Evolutionary conservation across 2,113 vertebrate species (phyloP), one percentile per base, ranked within the genome.

Genomic region (Psammodynastes pulverulentus): DNA sequence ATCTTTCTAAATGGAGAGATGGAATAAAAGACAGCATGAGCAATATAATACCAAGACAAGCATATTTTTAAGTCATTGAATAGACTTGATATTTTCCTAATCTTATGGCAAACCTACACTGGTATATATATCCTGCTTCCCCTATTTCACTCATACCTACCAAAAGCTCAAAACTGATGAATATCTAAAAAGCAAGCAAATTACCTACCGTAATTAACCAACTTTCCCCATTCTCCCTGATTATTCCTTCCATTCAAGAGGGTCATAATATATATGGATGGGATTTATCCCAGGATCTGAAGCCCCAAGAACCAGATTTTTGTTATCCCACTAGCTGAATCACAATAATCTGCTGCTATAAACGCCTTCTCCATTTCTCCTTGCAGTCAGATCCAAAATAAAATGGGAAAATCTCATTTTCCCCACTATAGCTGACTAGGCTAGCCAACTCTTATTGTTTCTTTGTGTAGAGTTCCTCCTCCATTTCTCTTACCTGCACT

Each of bases 281-380:
- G n/a, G n/a, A 39, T 72, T 34, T 88, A 48, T 49, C 89, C 17
- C 17, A 54, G 88, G n/a, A 58, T 92, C 39, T 0, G 12, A 52
- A 56, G 54, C 89, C 87, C 9, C 34, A 93, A 72, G 86, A 5
- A 29, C 7, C 29, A 5, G 89, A 24, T 0, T 93, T 90, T 56
- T 94, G 62, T 92, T 93, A 84, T 67, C 86, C 92, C 0, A 0
- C 13, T 79, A 79, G 10, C 9, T 94, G 72, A 92, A 93, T 0
- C 0, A 54, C 56, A 90, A 87, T n/a, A 46, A 89, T 67, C 19
- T 2, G n/a, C 0, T 0, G 86, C 29, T 0, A 94, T 93, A 51
- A 93, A 90, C 19, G 86, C 92, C 0, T 90, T 94, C 85, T 15
- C 67, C 95, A 3, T 34, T 1, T 56, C 93, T 93, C 52, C 92